Conservation (phyloP, 2,888 invertebrate genomes). For the Mystacides longicornis region DNA sequence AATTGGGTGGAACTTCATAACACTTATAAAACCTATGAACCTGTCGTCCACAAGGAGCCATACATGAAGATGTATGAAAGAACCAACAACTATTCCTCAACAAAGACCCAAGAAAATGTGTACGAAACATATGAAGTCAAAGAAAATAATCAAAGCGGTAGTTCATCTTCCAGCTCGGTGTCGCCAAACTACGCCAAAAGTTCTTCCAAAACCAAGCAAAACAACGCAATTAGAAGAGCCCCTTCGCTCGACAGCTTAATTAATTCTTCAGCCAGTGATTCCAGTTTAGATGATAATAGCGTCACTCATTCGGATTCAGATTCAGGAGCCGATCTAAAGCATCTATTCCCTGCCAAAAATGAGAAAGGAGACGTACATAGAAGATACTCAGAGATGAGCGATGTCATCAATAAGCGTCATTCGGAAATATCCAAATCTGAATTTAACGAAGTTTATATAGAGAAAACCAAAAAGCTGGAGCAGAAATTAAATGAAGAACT, state of each 20-base stretch:
- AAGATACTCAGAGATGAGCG: slow-evolving; percentile 35
- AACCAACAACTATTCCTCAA: slow-evolving; percentile 10
- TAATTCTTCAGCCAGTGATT: slow-evolving; percentile 58
- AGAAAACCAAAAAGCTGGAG: slow-evolving; percentile 25
- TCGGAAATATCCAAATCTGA: slow-evolving; percentile 24
- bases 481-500: slow-evolving; percentile 23
- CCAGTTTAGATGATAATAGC: slow-evolving; percentile 53
- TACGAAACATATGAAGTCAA: slow-evolving; percentile 23
- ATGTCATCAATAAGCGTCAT: slow-evolving; percentile 32
- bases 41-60: slow-evolving; percentile 20
- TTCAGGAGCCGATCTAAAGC: slow-evolving; percentile 58
- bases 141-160: slow-evolving; percentile 17
- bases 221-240: slow-evolving; percentile 33
- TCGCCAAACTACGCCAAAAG: slow-evolving; percentile 21
- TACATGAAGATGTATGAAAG: slow-evolving; percentile 16
- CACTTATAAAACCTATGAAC: slow-evolving; percentile 42
- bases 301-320: slow-evolving; percentile 55
- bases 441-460: slow-evolving; percentile 25
- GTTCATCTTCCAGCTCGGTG: slow-evolving; percentile 18
- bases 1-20: slow-evolving; percentile 48
- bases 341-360: slow-evolving; percentile 28
- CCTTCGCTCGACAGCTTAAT: slow-evolving; percentile 62
- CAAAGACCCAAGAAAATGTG: slow-evolving; percentile 23
- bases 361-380: slow-evolving; percentile 27
- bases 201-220: slow-evolving; percentile 19